Evolutionary conservation across 2,113 vertebrate species (phyloP).

Genomic region (Plotosus lineatus): DNA sequence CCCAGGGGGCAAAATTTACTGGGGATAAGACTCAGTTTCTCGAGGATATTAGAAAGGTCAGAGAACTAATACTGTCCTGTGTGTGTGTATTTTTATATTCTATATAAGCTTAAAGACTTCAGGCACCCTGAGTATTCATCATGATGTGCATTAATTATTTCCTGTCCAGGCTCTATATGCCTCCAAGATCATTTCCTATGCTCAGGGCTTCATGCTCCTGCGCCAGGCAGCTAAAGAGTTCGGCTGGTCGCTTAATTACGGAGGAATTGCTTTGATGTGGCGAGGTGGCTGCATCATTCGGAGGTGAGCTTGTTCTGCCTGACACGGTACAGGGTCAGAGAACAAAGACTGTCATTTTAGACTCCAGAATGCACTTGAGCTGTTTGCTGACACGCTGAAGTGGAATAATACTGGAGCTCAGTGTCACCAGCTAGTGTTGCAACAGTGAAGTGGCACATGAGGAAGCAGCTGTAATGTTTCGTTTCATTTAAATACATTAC

Average conservation of each 20-base stretch:
- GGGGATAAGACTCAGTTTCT: conserved; percentile 84
- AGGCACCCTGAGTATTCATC: background rate
- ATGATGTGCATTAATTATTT: conserved; percentile 1
- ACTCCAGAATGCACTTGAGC: background rate
- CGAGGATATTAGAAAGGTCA: conserved; percentile 92
- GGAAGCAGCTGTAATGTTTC: conserved; percentile 41
- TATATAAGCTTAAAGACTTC: background rate
- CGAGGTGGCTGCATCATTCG: conserved; percentile 97
- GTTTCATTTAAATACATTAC: background rate
- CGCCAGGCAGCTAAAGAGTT: conserved; percentile 91
- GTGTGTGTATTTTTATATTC: background rate
- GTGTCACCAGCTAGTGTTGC: conserved; percentile 23
- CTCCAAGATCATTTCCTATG: conserved; percentile 97
- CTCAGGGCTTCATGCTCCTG: conserved; percentile 97
- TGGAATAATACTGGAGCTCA: conserved; percentile 1
- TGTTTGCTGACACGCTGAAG: conserved; percentile 1
- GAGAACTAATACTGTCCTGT: background rate
- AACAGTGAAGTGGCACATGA: conserved; percentile 38
- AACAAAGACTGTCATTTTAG: background rate
- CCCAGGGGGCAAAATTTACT: conserved; percentile 70
- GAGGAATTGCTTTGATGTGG: conserved; percentile 97
- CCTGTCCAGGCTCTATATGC: conserved; percentile 88
- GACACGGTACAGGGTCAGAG: background rate
- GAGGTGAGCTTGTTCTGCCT: conserved; percentile 71
- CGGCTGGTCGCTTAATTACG: conserved; percentile 92